These are phyloP conservation scores for Chromobotia macracanthus DNA, from an alignment of 2,797 vertebrate species.

Conservation along the genomic window DNA sequence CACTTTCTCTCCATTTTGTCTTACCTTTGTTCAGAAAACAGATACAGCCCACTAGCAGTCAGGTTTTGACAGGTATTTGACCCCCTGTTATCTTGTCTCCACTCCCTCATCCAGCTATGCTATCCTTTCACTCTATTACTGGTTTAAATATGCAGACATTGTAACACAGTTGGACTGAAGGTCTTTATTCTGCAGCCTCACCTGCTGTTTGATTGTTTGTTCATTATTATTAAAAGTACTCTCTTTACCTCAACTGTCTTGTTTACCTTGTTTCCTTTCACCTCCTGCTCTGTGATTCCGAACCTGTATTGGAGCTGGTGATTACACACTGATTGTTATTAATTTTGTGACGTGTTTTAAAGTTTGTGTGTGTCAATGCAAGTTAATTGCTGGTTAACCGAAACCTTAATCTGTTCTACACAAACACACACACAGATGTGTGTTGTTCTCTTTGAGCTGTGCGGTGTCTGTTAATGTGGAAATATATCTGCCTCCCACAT, in stretches of 20 bases:
- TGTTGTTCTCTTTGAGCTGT: slow-evolving; percentile 3
- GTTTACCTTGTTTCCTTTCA: slow-evolving; percentile 10
- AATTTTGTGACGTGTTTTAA: not conserved
- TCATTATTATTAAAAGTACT: slow-evolving; percentile 26
- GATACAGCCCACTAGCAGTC: slow-evolving; percentile 18
- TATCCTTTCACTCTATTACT: slow-evolving; percentile 2
- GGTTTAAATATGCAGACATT: slow-evolving; percentile 12
- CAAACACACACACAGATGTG: not conserved
- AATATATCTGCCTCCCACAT: slow-evolving; percentile 19
- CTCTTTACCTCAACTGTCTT: slow-evolving; percentile 12
- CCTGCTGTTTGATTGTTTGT: slow-evolving; percentile 22
- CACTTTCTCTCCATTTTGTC: not conserved
- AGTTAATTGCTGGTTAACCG: slow-evolving; percentile 12
- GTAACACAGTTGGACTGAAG: not conserved
- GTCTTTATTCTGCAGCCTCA: slow-evolving; percentile 18
- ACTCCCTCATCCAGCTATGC: slow-evolving; percentile 18
- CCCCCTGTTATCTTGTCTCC: slow-evolving; percentile 30
- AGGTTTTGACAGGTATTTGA: slow-evolving; percentile 33
- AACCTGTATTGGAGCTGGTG: slow-evolving; percentile 6
- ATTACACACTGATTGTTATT: slow-evolving; percentile 20
- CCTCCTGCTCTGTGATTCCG: not conserved
- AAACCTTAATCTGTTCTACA: slow-evolving; percentile 9
- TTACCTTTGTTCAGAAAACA: not conserved
- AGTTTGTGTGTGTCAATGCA: not conserved
- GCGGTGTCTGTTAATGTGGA: not conserved